Percentiles rank a stretch among this genome's conserved stretches.
phyloP scores from a whole-genome alignment of 2,888 invertebrate genomes.

The Microchrysa polita region DNA sequence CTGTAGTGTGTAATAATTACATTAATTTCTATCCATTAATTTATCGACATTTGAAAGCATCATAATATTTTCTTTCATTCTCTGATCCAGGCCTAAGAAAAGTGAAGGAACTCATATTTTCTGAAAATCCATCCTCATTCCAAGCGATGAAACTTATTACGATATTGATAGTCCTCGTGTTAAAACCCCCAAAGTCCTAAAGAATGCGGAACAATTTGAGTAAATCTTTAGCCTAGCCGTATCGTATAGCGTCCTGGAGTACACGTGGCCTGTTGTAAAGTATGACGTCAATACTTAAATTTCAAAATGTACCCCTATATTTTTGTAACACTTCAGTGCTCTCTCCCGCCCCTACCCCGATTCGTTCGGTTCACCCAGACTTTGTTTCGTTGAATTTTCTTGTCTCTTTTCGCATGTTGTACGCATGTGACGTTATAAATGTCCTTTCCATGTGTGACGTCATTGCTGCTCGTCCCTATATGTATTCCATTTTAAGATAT shows the following conservation, averaged over 20 bases:
- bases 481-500: constrained; percentile 21
- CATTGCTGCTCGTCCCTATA: not conserved
- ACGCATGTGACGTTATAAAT: constrained; percentile 19
- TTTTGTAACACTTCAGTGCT: not conserved
- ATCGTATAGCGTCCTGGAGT: not conserved
- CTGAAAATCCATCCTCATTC: too few species aligned
- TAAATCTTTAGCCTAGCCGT: not conserved
- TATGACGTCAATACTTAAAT: constrained; percentile 32
- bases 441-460: constrained; percentile 25
- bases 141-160: not conserved
- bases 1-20: too few species aligned
- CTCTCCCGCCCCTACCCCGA: not conserved
- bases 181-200: not conserved
- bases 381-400: too few species aligned
- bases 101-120: too few species aligned
- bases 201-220: not conserved
- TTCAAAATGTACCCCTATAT: not conserved
- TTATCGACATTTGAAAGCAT: too few species aligned
- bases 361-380: too few species aligned
- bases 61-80: too few species aligned
- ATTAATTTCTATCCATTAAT: too few species aligned
- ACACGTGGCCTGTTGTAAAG: constrained; percentile 24
- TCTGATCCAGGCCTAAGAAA: too few species aligned
- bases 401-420: not conserved
- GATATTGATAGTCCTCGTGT: not conserved